A percentile compares a stretch with the other conserved stretches of the same genome.
phyloP scores from a whole-genome alignment of 2,888 invertebrate genomes.

The Macropis europaea region DNA sequence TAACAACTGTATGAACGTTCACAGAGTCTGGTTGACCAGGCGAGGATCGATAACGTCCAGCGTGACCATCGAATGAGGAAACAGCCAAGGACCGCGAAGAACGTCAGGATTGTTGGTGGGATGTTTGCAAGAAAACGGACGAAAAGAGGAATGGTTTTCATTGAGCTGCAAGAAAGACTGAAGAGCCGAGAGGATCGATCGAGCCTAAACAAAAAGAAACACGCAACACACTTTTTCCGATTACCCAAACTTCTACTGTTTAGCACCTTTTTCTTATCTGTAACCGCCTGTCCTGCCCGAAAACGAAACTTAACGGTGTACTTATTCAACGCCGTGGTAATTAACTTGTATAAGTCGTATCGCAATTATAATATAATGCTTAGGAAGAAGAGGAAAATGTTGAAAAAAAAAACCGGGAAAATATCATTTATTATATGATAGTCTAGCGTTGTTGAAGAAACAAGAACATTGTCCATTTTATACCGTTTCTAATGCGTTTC shows the following conservation, averaged over 20 bases:
- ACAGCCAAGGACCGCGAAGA: constrained; percentile 11
- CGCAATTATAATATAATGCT: constrained; percentile 43
- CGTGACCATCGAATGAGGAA: constrained; percentile 74
- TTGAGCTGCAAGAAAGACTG: constrained; percentile 72
- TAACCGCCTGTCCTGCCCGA: constrained; percentile 38
- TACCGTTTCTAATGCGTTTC: constrained; percentile 78
- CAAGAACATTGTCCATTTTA: constrained; percentile 75
- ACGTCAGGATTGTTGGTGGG: constrained; percentile 46
- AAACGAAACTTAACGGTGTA: constrained; percentile 60
- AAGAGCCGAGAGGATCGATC: constrained; percentile 58
- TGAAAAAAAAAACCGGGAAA: constrained; percentile 17
- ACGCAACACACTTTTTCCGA: constrained; percentile 63
- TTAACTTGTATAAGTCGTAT: constrained; percentile 26
- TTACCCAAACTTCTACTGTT: constrained; percentile 53
- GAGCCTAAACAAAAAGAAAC: constrained; percentile 65
- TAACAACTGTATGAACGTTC: constrained; percentile 63
- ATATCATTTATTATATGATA: constrained; percentile 39
- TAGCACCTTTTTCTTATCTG: constrained; percentile 61
- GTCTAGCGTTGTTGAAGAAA: constrained; percentile 42
- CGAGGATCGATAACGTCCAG: constrained; percentile 75
- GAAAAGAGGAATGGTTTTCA: constrained; percentile 24
- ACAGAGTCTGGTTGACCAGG: constrained; percentile 87
- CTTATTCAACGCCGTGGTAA: constrained; percentile 58
- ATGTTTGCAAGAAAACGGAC: constrained; percentile 32
- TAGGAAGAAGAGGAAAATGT: constrained; percentile 29